A percentile compares a stretch with the other conserved stretches of the same genome.
Evolutionary conservation across 2,888 invertebrate species (phyloP).

Genomic region (Tetropium fuscum): DNA sequence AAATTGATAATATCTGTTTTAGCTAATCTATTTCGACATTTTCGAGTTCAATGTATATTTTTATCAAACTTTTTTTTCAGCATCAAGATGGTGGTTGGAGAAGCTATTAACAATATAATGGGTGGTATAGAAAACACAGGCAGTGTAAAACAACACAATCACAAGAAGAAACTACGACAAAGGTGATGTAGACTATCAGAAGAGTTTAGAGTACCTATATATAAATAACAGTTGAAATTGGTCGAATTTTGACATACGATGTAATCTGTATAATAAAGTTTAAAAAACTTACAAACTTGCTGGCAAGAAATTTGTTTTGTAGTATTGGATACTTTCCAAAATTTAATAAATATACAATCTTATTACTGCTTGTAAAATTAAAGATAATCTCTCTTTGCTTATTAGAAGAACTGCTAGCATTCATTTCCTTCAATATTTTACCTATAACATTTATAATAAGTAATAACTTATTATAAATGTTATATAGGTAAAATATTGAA

Average conservation of each 20-base stretch:
- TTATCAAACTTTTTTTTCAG: conserved; percentile 63
- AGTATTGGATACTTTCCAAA: conserved; percentile 12
- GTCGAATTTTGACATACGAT: no score
- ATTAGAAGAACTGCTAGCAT: no score
- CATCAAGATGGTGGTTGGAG: conserved; percentile 86
- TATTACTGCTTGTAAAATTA: background rate
- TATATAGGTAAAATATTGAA: no score
- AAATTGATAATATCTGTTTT: no score
- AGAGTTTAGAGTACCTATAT: background rate
- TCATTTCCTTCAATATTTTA: no score
- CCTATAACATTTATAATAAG: no score
- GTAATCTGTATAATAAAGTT: no score
- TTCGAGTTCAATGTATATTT: no score
- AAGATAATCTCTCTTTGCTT: no score
- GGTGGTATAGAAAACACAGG: conserved; percentile 92
- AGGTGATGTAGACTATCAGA: conserved; percentile 72
- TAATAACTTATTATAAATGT: no score
- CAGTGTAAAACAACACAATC: conserved; percentile 90
- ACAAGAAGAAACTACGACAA: conserved; percentile 88
- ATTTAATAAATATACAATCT: conserved; percentile 5
- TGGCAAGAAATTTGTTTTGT: conserved; percentile 4
- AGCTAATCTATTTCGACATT: no score
- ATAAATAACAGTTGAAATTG: no score
- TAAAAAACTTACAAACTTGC: background rate
- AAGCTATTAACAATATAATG: conserved; percentile 88